These are phyloP conservation scores for Drosophila pectinifera DNA, from an alignment of 1,140 invertebrate genomes.

Conservation along the genomic window DNA sequence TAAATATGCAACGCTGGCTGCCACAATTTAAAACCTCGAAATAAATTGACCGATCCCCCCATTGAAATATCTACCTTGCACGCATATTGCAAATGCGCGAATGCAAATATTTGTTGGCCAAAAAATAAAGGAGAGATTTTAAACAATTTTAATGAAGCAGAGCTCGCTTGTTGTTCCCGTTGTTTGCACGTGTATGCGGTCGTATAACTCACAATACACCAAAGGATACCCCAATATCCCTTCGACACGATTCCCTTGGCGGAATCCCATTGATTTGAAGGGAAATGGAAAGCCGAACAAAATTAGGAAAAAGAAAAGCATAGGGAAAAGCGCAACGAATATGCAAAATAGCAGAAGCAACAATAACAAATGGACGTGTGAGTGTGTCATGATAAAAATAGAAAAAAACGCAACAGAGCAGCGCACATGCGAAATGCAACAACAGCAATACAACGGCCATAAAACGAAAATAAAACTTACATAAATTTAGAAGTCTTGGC, in stretches of 20 bases:
- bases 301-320: constrained; percentile 8
- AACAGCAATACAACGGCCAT: constrained; percentile 57
- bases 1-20: constrained; percentile 54
- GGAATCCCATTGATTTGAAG: constrained; percentile 29
- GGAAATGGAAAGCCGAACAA: constrained; percentile 6
- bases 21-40: constrained; percentile 54
- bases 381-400: constrained; percentile 49
- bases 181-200: constrained; percentile 14
- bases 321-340: constrained; percentile 32
- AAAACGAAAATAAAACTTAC: constrained; percentile 83
- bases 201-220: constrained; percentile 3
- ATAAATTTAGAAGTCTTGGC: constrained; percentile 73
- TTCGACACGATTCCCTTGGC: constrained; percentile 28
- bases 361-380: constrained; percentile 22
- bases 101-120: constrained; percentile 5
- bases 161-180: neutral
- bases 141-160: constrained; percentile 42
- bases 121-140: constrained; percentile 28
- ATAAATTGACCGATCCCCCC: constrained; percentile 50
- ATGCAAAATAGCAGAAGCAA: constrained; percentile 44
- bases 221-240: constrained; percentile 23
- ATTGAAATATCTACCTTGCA: constrained; percentile 9
- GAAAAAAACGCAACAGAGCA: constrained; percentile 52
- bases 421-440: constrained; percentile 56
- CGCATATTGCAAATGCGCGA: constrained; percentile 8